Evolutionary conservation across 1,140 invertebrate species (phyloP), one percentile per base, ranked within the genome.

Genomic region (Drosophila ananassae): DNA sequence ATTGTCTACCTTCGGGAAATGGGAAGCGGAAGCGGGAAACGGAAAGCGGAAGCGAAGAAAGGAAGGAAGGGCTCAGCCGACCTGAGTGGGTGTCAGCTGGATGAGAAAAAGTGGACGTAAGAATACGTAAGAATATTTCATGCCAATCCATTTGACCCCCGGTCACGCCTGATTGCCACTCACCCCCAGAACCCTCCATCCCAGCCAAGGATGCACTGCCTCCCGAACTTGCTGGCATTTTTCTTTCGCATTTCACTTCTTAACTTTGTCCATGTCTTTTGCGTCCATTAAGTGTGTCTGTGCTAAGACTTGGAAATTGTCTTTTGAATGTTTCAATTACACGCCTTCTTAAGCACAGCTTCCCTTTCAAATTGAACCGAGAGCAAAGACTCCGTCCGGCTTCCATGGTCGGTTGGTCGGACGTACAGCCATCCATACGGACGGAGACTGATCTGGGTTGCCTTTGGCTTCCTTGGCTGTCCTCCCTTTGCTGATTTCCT

Each of bases 251-350:
- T 89, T 89, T 89, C 77, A 75, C 84, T 85, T 90, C 73, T 84
- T 90, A 84, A 79, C 84, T 89, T 83, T 84, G 75, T 79, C 78
- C 77, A 66, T 85, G 87, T 80, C 84, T 87, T 83, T 74, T 79
- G 71, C 85, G 85, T 87, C 90, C 84, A 91, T 91, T 91, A 90
- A 90, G 85, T 91, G 90, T 91, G 90, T 91, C 90, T 91, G 90
- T 91, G 90, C 82, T 91, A 91, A 91, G 90, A 91, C 90, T 91
- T 91, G 90, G 90, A 91, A 91, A 91, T 91, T 91, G 90, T 91
- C 90, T 91, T 91, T 91, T 91, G 90, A 91, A 91, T 91, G 90
- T 91, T 91, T 91, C 90, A 91, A 91, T 91, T 91, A 91, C 90
- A 91, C 90, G 90, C 90, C 90, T 91, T 91, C 90, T 91, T 91